Conservation (phyloP, 1,140 invertebrate genomes). For the Nymphalis io region DNA sequence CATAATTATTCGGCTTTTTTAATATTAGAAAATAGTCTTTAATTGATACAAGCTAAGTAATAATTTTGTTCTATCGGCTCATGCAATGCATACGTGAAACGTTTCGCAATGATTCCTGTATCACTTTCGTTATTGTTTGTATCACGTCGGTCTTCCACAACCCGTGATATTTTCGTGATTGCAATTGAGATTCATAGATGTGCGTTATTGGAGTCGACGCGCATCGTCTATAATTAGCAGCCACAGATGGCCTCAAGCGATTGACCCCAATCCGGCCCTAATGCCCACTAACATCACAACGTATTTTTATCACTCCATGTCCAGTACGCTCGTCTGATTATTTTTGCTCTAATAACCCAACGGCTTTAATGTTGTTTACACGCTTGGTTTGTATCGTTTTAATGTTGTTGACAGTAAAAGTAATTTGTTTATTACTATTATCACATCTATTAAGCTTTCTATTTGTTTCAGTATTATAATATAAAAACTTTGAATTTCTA, state of each 20-base stretch:
- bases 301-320: slow-evolving; percentile 72
- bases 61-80: background rate
- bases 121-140: background rate
- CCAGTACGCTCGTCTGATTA: slow-evolving; percentile 49
- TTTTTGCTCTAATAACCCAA: slow-evolving; percentile 36
- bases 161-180: slow-evolving; percentile 38
- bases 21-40: too few relatives aligned
- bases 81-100: background rate
- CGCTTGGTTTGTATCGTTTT: slow-evolving; percentile 35
- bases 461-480: background rate
- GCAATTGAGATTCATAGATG: slow-evolving; percentile 63
- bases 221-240: slow-evolving; percentile 73
- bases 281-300: slow-evolving; percentile 61
- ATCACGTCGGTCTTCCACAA: background rate
- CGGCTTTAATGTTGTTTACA: slow-evolving; percentile 46
- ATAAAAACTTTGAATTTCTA: background rate
- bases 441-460: background rate
- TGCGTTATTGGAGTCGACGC: slow-evolving; percentile 60
- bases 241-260: slow-evolving; percentile 77
- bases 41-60: too few relatives aligned
- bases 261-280: slow-evolving; percentile 77
- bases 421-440: slow-evolving; percentile 5
- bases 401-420: slow-evolving; percentile 11
- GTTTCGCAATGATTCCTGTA: background rate
- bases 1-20: too few relatives aligned